Conservation (phyloP, 2,797 vertebrate species). For the Fistularia commersonii region DNA sequence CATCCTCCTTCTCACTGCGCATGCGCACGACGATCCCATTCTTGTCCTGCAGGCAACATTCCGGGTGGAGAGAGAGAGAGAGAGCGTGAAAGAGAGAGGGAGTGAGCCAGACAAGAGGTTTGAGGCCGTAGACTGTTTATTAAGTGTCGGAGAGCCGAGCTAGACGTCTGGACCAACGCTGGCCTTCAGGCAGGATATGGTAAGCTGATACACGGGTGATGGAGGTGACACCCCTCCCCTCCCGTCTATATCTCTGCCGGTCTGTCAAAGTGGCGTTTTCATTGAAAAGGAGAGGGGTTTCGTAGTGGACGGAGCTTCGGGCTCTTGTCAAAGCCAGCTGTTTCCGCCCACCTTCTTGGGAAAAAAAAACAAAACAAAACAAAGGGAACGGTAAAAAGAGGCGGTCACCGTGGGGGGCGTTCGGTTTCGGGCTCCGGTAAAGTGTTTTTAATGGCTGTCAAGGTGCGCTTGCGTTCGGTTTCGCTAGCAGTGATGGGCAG, state of each 20-base stretch:
- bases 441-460: conserved; percentile 8
- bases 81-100: conserved; percentile 44
- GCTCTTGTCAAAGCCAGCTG: too few relatives aligned
- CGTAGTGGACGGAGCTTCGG: too few relatives aligned
- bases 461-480: conserved; percentile 1
- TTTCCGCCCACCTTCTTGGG: too few relatives aligned
- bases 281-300: too few relatives aligned
- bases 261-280: too few relatives aligned
- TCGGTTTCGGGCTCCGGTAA: conserved; percentile 23
- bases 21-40: conserved; percentile 73
- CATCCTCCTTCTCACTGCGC: conserved; percentile 57
- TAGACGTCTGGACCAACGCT: conserved; percentile 1
- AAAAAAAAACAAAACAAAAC: too few relatives aligned
- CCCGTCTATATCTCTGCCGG: too few relatives aligned
- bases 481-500: conserved; percentile 10
- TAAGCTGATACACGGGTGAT: too few relatives aligned
- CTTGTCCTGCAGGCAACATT: conserved; percentile 74
- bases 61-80: conserved; percentile 59
- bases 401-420: too few relatives aligned
- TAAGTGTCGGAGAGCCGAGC: not conserved
- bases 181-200: conserved; percentile 13
- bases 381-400: too few relatives aligned
- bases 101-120: conserved; percentile 3
- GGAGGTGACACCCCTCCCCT: too few relatives aligned
- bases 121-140: too few relatives aligned